Evolutionary conservation across 2,888 invertebrate genomes (phyloP).

Genomic region (Kuschelorhynchus macadamiae): DNA sequence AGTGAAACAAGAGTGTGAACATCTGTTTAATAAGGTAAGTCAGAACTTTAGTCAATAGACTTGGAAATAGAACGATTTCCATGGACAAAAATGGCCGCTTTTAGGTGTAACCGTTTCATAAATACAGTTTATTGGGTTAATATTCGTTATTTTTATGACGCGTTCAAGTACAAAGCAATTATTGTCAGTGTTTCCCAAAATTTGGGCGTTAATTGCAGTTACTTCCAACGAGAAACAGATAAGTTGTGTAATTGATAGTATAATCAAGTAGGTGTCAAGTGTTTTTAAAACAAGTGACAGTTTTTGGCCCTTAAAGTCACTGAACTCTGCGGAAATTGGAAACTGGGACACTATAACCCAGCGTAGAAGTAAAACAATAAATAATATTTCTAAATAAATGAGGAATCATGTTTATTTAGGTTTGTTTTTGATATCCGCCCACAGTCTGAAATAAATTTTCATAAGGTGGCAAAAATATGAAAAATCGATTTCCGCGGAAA

Average conservation of each 20-base stretch:
- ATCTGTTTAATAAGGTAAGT: conserved; percentile 39
- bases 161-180: conserved; percentile 8
- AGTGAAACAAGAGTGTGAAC: conserved; percentile 13
- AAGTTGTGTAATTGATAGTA: conserved; percentile 8
- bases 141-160: conserved; percentile 16
- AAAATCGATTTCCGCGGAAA: conserved; percentile 33
- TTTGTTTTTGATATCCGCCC: conserved; percentile 26
- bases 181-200: background rate
- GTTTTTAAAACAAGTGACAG: conserved; percentile 47
- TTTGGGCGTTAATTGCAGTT: background rate
- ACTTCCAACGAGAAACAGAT: background rate
- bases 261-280: conserved; percentile 33
- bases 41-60: conserved; percentile 17
- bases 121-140: conserved; percentile 40
- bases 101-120: conserved; percentile 56
- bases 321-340: conserved; percentile 53
- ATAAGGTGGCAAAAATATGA: conserved; percentile 23
- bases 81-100: conserved; percentile 55
- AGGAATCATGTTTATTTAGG: conserved; percentile 19
- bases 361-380: conserved; percentile 18
- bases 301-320: conserved; percentile 55
- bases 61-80: conserved; percentile 28
- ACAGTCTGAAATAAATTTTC: conserved; percentile 15
- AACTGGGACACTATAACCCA: conserved; percentile 32
- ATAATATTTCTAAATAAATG: conserved; percentile 12